phyloP scores from a whole-genome alignment of 1,140 invertebrate genomes.

The Eriosoma lanigerum region DNA sequence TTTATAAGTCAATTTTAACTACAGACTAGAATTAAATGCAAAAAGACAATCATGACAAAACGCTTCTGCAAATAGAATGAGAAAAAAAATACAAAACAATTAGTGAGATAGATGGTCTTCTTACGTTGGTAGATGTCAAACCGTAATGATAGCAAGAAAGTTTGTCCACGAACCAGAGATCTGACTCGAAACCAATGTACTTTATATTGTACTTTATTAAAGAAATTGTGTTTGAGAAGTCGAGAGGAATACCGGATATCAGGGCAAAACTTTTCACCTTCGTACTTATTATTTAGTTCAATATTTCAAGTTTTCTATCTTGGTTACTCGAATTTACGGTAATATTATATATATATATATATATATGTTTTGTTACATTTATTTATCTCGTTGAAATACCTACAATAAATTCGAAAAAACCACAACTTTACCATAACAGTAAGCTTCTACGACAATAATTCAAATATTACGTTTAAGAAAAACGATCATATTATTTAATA shows the following conservation, averaged over 20 bases:
- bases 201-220: neutral
- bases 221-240: conserved; percentile 17
- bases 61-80: too few species aligned
- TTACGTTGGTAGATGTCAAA: conserved; percentile 12
- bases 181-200: conserved; percentile 1
- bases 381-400: neutral
- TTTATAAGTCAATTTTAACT: too few species aligned
- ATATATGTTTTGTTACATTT: neutral
- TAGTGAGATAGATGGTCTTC: neutral
- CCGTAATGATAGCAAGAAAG: conserved; percentile 16
- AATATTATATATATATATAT: neutral
- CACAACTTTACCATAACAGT: neutral
- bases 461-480: neutral
- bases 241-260: conserved; percentile 11
- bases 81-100: neutral
- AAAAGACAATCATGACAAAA: too few species aligned
- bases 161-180: neutral
- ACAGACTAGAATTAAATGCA: too few species aligned
- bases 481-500: neutral
- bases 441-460: neutral
- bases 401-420: neutral
- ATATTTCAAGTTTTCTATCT: neutral
- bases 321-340: neutral
- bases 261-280: conserved; percentile 24
- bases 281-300: conserved; percentile 24